Conservation (phyloP, 2,888 invertebrate species). For the Tridacna gigas region DNA sequence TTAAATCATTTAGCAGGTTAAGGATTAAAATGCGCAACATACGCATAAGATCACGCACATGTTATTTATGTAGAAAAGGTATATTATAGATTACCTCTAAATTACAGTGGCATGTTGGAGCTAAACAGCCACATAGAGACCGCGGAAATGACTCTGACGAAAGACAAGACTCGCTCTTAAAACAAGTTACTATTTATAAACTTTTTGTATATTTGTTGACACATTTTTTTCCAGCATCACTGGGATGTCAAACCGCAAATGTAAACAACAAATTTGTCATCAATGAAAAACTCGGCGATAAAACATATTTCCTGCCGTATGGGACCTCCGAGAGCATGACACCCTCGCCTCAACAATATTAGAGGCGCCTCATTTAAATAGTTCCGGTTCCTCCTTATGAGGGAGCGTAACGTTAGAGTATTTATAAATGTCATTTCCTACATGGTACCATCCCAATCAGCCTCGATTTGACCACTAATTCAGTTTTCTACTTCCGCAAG, state of each 20-base stretch:
- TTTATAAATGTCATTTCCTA: constrained; percentile 21
- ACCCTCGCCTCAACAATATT: constrained; percentile 12
- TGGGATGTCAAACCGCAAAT: neutral
- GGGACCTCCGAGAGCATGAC: constrained; percentile 14
- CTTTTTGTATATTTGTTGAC: neutral
- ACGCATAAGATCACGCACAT: too few relatives aligned
- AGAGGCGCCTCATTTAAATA: constrained; percentile 18
- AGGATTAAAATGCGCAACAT: too few relatives aligned
- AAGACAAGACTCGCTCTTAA: neutral
- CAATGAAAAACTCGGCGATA: constrained; percentile 4
- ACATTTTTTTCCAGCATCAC: neutral
- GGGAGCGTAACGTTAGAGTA: constrained; percentile 16
- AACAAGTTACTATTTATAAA: neutral
- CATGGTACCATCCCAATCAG: constrained; percentile 21
- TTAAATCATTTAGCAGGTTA: too few relatives aligned
- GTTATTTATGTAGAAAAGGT: too few relatives aligned
- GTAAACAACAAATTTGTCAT: constrained; percentile 8
- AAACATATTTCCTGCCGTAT: constrained; percentile 15
- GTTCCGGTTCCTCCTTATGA: constrained; percentile 23
- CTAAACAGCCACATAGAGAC: too few relatives aligned
- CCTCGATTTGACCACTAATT: neutral
- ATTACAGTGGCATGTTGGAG: too few relatives aligned
- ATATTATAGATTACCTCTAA: too few relatives aligned
- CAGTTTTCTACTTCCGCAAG: too few relatives aligned
- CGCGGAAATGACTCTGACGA: neutral